Evolutionary conservation across 1,140 invertebrate genomes (phyloP).

Genomic region (Anthonomus grandis): DNA sequence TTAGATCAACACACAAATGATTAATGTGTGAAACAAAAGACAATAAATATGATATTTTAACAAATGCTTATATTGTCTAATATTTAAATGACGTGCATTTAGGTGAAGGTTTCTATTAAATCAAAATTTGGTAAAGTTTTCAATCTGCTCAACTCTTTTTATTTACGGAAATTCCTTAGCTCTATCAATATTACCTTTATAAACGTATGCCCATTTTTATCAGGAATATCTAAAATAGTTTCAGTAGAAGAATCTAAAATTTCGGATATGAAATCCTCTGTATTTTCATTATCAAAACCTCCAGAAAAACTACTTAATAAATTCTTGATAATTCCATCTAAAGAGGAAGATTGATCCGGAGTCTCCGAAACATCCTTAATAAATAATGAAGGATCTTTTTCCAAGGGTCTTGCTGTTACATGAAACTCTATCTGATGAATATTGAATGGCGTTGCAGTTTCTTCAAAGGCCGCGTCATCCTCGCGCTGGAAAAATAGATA

Average conservation of each 20-base stretch:
- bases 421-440: constrained; percentile 3
- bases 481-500: constrained; percentile 6
- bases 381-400: neutral
- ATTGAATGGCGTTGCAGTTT: constrained; percentile 7
- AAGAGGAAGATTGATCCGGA: neutral
- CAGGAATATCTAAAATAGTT: neutral
- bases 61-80: too few relatives aligned
- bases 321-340: too few relatives aligned
- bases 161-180: too few relatives aligned
- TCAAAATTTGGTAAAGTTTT: too few relatives aligned
- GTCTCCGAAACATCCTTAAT: neutral
- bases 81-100: too few relatives aligned
- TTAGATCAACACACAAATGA: too few relatives aligned
- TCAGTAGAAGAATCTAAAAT: neutral
- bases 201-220: neutral
- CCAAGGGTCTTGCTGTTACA: neutral
- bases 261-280: neutral
- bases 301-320: neutral
- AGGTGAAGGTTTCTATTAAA: too few relatives aligned
- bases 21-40: too few relatives aligned
- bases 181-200: too few relatives aligned
- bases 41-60: too few relatives aligned
- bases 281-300: neutral
- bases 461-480: neutral
- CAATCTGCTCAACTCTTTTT: too few relatives aligned